phyloP scores from a whole-genome alignment of 2,888 invertebrate genomes.

The Panorpa germanica region DNA sequence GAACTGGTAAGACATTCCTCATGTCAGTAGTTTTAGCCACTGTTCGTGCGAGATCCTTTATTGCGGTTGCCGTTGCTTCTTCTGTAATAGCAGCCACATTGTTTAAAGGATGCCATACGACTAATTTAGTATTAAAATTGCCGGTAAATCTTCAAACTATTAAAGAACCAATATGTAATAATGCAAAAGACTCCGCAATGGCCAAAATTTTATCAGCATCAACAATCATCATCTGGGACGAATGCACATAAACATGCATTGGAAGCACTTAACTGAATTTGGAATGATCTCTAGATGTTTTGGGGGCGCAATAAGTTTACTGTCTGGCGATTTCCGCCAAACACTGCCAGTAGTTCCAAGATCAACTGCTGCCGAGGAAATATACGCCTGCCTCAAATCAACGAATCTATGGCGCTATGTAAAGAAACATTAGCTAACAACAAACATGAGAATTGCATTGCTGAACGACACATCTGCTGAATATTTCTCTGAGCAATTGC shows the following conservation, averaged over 20 bases:
- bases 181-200: constrained; percentile 16
- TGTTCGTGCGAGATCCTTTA: constrained; percentile 7
- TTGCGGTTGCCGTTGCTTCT: constrained; percentile 13
- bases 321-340: too few relatives aligned
- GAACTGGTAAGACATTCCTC: constrained; percentile 11
- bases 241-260: constrained; percentile 15
- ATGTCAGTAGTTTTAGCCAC: constrained; percentile 9
- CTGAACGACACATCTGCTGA: too few relatives aligned
- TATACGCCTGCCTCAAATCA: too few relatives aligned
- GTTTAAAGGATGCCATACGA: constrained; percentile 15
- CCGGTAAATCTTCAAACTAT: constrained; percentile 15
- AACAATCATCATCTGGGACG: constrained; percentile 16
- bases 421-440: too few relatives aligned
- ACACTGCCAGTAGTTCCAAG: too few relatives aligned
- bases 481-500: too few relatives aligned
- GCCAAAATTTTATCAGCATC: constrained; percentile 16
- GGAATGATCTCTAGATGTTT: constrained; percentile 16
- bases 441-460: too few relatives aligned
- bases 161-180: constrained; percentile 16
- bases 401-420: too few relatives aligned
- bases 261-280: constrained; percentile 15
- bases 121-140: constrained; percentile 17
- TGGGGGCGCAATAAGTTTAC: too few relatives aligned
- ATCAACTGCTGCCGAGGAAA: too few relatives aligned
- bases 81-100: constrained; percentile 14